Base-by-base conservation (phyloP, 2,797 vertebrate genomes). In the Thaleichthys pacificus region DNA sequence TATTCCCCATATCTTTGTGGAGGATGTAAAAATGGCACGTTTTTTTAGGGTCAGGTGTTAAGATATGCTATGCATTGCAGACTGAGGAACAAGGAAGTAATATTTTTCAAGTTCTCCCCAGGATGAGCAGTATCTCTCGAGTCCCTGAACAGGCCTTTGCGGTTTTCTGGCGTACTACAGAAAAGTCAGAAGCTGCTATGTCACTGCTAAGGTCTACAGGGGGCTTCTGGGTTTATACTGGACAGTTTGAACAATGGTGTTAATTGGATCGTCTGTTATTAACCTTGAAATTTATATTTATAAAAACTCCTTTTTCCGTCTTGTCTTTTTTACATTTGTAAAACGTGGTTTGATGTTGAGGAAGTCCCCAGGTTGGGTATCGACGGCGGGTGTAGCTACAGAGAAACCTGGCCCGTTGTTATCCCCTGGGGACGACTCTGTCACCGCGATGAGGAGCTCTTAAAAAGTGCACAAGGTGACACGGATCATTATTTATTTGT, bases 351-450 rank as follows among this genome's bases (percentile, higher is more conserved):
- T 24, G 24, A 24, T 76, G 62, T 2, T 67, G 69, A 77, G 70
- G 35, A 56, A 63, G 80, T 85, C 85, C 78, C 66, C 28, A 78
- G 85, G 79, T 85, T 77, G 21, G 61, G 62, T 77, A 79, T 86
- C 85, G 92, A 90, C 84, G 86, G 83, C 91, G 92, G 93, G 94
- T 93, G 94, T 95, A 89, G 93, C 91, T 95, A 95, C 95, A 95
- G 94, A 95, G 94, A 96, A 95, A 91, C 94, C 92, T 92, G 94
- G 12, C 79, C 81, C 87, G 79, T 92, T 92, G 87, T 87, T 88
- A 77, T 84, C 62, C 81, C 4, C 35, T 8, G 49, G 73, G 89
- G 86, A 84, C 87, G 78, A 87, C 80, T 88, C 89, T 78, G 70
- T 38, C 35, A 38, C 86, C 84, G 83, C 80, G 66, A 78, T 85